Base-by-base conservation (phyloP, 2,113 vertebrate species). In the Balaeniceps rex region DNA sequence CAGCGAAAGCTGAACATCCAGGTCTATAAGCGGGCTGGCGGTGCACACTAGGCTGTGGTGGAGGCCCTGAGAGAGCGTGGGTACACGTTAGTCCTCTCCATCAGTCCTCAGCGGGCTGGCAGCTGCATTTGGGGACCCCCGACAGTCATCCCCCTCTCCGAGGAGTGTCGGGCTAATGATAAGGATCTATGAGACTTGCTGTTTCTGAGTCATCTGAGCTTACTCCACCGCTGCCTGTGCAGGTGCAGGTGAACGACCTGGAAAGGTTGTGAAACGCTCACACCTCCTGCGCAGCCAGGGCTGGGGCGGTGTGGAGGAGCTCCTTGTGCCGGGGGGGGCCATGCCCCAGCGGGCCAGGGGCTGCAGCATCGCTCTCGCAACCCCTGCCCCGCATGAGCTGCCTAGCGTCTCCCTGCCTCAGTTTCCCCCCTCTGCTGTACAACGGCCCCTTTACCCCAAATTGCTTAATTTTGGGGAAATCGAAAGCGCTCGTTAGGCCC, bases 91-190 rank as follows among this genome's bases (percentile, higher is more conserved):
- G 11, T 9, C 36, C 36, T 52, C 36, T 34, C 77, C 54, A 38
- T 38, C 46, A 9, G 23, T 19, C 36, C 42, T 68, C 25, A 13
- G 51, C 1, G 2, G 57, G 36, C 21, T 47, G 23, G 46, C 58
- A 81, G n/a, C 51, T 64, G 31, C 25, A 64, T 57, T 36, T 3
- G 2, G 61, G 49, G 72, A 61, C 44, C 49, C 33, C 40, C 3
- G 2, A 25, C 12, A 61, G 49, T 15, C 0, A 0, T 47, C 17
- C 38, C 34, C 10, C 7, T 66, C 18, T 9, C 22, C 0, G 12
- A 63, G 63, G 36, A 88, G 46, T 40, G 49, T n/a, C 7, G 11
- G 31, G 19, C 6, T 24, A 13, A 75, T 0, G 40, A 79, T 49
- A 82, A n/a, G 44, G 55, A 93, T 83, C 74, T 88, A 0, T 34